Base-by-base conservation (phyloP, 1,140 invertebrate genomes). In the Ceratina australensis region DNA sequence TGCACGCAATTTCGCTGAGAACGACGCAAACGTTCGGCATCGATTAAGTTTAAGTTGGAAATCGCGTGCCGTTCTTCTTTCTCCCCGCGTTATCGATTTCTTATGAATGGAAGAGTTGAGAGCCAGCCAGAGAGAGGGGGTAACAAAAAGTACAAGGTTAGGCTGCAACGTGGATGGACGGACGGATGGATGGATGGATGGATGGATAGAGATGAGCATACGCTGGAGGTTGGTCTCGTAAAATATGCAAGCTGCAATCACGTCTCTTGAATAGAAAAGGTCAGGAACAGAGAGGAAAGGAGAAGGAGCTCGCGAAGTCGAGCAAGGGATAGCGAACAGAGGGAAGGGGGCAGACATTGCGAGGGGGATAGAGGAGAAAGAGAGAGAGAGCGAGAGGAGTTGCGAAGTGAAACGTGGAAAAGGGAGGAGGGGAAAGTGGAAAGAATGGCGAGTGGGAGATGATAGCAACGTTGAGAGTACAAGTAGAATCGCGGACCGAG, bases 191-290 rank as follows among this genome's bases (percentile, higher is more conserved):
- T 52, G 49, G 59, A 56, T 59, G 56, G 66, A 57, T 50, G 63
- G 67, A 74, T 66, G 50, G 63, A 67, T 42, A 66, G 33, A 15
- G 72, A 47, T 20, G 67, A 71, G 66, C 22, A 22, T 26, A 64
- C 50, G 56, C 72, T 73, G 65, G 60, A 80, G 80, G 66, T 65
- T 78, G 56, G 72, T 71, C 80, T 86, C 75, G 77, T 87, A 78
- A 87, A 87, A 87, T 87, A 87, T 87, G 85, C 86, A 87, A 65
- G 60, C 74, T 72, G 86, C 85, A 87, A 87, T 87, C 85, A 83
- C 85, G 81, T 87, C 82, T 78, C 65, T 81, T 81, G 85, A 81
- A 87, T 83, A 66, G 74, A 67, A 81, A 77, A 81, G 80, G 78
- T 66, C 60, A 84, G 72, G 52, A 78, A 67, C 42, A 49, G 65